phyloP scores from a whole-genome alignment of 2,797 vertebrate species.

The Rachycentron canadum region DNA sequence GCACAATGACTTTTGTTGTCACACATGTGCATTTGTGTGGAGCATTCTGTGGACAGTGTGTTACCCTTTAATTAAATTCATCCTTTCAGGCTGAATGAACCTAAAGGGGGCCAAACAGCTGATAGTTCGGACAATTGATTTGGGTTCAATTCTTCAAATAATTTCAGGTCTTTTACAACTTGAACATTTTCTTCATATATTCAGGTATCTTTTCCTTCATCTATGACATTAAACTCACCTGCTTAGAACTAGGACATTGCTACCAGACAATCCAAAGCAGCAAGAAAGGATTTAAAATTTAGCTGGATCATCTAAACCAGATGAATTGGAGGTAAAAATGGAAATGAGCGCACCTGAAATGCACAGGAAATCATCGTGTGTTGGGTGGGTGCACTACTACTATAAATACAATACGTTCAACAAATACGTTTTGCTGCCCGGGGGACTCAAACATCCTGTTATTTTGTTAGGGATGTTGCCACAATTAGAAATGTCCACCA shows the following conservation, averaged over 20 bases:
- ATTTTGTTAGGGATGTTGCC: background rate
- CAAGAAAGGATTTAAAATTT: background rate
- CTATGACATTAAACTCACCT: background rate
- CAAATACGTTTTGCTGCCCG: background rate
- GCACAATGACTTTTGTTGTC: conserved; percentile 91
- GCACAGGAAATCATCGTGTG: background rate
- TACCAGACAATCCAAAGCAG: background rate
- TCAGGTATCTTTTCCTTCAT: background rate
- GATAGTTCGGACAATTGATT: conserved; percentile 35
- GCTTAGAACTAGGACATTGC: background rate
- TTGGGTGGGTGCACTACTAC: background rate
- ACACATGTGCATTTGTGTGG: conserved; percentile 58
- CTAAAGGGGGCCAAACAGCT: conserved; percentile 38
- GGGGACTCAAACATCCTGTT: background rate
- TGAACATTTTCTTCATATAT: background rate
- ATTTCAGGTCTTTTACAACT: conserved; percentile 9
- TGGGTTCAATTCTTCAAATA: background rate
- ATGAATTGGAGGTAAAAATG: background rate
- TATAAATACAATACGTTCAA: background rate
- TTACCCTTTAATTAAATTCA: conserved; percentile 65
- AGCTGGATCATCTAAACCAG: background rate
- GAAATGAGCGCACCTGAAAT: background rate
- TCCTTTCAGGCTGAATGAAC: conserved; percentile 38
- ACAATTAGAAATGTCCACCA: background rate
- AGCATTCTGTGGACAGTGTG: conserved; percentile 43